phyloP scores from a whole-genome alignment of 2,888 invertebrate genomes.

The Melipona beecheii region DNA sequence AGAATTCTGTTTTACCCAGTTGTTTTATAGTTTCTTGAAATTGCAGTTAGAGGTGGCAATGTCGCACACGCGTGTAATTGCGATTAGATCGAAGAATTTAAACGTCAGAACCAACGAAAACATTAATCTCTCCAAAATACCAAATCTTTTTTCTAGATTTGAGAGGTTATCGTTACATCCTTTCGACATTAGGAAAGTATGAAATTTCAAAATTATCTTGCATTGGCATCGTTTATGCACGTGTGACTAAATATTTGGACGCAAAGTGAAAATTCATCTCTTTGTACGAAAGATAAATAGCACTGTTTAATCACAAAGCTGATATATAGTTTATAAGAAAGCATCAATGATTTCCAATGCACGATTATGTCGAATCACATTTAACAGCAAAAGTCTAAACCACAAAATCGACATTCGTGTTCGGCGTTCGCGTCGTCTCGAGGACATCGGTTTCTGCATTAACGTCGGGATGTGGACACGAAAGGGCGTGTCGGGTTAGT shows the following conservation, averaged over 20 bases:
- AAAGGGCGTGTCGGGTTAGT: conserved; percentile 63
- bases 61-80: background rate
- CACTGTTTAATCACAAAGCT: background rate
- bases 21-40: background rate
- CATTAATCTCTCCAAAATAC: background rate
- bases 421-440: background rate
- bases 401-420: background rate
- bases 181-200: no score
- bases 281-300: no score
- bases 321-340: background rate
- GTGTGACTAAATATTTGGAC: no score
- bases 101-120: background rate
- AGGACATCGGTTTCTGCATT: background rate
- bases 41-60: background rate
- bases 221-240: no score
- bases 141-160: no score
- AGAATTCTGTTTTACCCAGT: background rate
- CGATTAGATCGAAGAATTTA: background rate
- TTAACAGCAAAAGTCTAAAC: no score
- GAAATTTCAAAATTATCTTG: no score
- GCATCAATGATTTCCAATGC: background rate
- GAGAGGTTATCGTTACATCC: no score
- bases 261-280: background rate
- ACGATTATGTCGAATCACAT: background rate
- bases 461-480: conserved; percentile 46